These are phyloP conservation scores for Clinocottus analis DNA, from an alignment of 2,113 vertebrate species.

Conservation along the genomic window DNA sequence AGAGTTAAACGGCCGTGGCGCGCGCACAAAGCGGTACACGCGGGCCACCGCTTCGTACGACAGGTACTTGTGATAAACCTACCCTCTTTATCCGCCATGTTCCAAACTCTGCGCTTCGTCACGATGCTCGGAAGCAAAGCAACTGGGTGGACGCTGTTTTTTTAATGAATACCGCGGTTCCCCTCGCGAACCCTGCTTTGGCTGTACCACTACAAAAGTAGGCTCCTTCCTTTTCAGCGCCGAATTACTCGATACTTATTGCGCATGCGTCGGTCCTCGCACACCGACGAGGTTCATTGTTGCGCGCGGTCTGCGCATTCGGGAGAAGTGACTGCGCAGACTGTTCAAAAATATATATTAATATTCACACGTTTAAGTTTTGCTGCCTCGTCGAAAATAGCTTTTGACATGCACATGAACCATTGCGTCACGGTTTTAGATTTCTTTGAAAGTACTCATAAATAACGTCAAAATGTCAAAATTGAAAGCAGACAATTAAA, in stretches of 20 bases:
- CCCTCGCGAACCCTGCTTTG: background rate
- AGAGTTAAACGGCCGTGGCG: constrained; percentile 21
- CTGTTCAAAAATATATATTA: background rate
- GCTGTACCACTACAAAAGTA: background rate
- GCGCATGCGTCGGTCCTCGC: constrained; percentile 38
- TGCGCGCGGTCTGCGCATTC: constrained; percentile 27
- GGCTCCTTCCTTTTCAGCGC: constrained; percentile 69
- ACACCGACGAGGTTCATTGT: background rate
- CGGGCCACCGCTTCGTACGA: background rate
- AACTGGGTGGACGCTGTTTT: background rate
- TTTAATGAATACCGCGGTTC: background rate
- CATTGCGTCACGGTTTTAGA: background rate
- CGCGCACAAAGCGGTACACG: constrained; percentile 41
- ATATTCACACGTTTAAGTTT: background rate
- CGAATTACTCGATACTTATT: constrained; percentile 2
- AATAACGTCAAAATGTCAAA: background rate
- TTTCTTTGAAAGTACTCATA: background rate
- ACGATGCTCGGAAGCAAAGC: constrained; percentile 32
- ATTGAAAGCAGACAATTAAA: background rate
- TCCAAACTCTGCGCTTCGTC: constrained; percentile 22
- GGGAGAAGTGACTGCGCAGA: background rate
- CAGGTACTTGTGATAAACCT: background rate
- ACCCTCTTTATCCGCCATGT: constrained; percentile 84
- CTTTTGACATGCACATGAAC: background rate
- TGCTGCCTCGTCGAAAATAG: background rate